A percentile compares a stretch with the other conserved stretches of the same genome.
phyloP scores from a whole-genome alignment of 2,888 invertebrate genomes.

The Podotricha telesiphe region DNA sequence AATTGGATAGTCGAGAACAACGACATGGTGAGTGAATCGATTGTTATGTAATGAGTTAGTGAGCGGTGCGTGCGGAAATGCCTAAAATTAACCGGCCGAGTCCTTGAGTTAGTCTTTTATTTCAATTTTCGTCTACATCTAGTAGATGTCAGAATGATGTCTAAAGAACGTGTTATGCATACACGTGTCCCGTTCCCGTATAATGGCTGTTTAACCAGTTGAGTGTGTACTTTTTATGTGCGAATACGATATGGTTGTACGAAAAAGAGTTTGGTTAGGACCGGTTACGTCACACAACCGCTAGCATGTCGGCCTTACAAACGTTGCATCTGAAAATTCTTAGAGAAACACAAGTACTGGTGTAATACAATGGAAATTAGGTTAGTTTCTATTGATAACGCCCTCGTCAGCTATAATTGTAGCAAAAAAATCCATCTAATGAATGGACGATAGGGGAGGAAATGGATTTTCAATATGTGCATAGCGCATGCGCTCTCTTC shows the following conservation, averaged over 20 bases:
- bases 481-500: slow-evolving; percentile 34
- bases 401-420: background rate
- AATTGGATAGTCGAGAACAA: slow-evolving; percentile 95
- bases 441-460: slow-evolving; percentile 28
- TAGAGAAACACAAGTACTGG: background rate
- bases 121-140: slow-evolving; percentile 33
- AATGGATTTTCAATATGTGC: slow-evolving; percentile 28
- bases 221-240: background rate
- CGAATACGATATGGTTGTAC: slow-evolving; percentile 5
- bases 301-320: slow-evolving; percentile 6
- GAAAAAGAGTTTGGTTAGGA: slow-evolving; percentile 30
- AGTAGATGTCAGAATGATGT: slow-evolving; percentile 39
- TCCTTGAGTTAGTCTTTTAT: slow-evolving; percentile 53
- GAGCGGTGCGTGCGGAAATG: slow-evolving; percentile 55
- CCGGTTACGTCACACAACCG: slow-evolving; percentile 44
- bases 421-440: slow-evolving; percentile 1
- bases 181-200: slow-evolving; percentile 29
- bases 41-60: slow-evolving; percentile 65
- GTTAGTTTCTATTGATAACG: background rate
- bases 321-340: slow-evolving; percentile 1
- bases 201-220: slow-evolving; percentile 12
- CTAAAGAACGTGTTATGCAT: slow-evolving; percentile 16
- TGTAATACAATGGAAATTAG: background rate
- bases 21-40: slow-evolving; percentile 89
- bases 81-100: slow-evolving; percentile 56